Evolutionary conservation across 2,888 invertebrate genomes (phyloP).

Genomic region (Phengaris arion): DNA sequence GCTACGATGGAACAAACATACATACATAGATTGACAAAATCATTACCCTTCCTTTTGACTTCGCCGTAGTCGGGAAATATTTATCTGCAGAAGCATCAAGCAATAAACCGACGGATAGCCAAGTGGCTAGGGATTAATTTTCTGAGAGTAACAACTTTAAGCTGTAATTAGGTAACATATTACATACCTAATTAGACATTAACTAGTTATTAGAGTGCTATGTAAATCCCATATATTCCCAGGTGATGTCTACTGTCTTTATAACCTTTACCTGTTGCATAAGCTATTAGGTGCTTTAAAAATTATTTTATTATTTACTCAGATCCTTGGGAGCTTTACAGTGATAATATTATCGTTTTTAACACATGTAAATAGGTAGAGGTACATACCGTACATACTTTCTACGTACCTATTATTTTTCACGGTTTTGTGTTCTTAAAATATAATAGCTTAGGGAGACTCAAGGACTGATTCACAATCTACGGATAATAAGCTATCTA

Average conservation of each 20-base stretch:
- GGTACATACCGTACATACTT: too few relatives aligned
- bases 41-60: too few relatives aligned
- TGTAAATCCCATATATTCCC: not conserved
- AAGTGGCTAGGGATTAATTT: slow-evolving; percentile 4
- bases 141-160: not conserved
- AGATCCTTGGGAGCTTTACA: not conserved
- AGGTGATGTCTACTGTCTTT: not conserved
- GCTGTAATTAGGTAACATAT: slow-evolving; percentile 6
- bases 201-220: not conserved
- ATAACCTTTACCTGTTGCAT: not conserved
- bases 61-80: too few relatives aligned
- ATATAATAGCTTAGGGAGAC: not conserved
- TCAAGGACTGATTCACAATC: not conserved
- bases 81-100: too few relatives aligned
- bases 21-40: too few relatives aligned
- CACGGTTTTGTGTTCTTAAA: too few relatives aligned
- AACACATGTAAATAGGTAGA: not conserved
- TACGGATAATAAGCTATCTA: not conserved
- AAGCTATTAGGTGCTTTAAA: not conserved
- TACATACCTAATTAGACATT: slow-evolving; percentile 2
- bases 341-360: not conserved
- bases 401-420: too few relatives aligned
- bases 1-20: too few relatives aligned
- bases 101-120: not conserved
- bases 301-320: not conserved